Evolutionary conservation across 2,113 vertebrate species (phyloP).

Genomic region (Nannospalax galili): DNA sequence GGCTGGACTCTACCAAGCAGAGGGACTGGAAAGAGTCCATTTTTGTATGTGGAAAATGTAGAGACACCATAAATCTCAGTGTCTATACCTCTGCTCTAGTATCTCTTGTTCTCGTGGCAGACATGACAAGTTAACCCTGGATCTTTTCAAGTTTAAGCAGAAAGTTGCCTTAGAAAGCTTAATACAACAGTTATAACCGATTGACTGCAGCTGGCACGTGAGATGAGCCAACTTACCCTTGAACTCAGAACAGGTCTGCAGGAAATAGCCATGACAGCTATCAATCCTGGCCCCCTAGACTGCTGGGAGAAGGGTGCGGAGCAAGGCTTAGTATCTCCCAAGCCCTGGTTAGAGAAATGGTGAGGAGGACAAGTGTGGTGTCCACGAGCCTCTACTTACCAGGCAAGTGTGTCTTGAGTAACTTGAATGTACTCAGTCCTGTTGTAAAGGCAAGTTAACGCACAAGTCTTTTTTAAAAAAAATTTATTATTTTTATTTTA

Average conservation of each 20-base stretch:
- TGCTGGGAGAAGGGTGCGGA: neutral
- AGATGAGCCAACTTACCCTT: neutral
- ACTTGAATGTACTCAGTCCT: neutral
- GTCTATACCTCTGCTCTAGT: neutral
- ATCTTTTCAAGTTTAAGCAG: neutral
- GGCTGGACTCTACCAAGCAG: neutral
- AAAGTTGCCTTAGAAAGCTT: neutral
- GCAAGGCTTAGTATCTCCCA: neutral
- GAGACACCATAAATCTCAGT: neutral
- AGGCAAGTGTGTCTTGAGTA: neutral
- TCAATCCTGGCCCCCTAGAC: neutral
- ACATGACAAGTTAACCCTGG: neutral
- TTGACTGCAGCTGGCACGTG: neutral
- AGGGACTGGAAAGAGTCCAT: neutral
- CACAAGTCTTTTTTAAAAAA: no score
- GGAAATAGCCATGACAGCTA: neutral
- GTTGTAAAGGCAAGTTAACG: neutral
- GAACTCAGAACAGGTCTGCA: neutral
- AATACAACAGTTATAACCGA: neutral
- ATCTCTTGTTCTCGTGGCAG: neutral
- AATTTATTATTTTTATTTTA: no score
- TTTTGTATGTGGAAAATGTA: neutral
- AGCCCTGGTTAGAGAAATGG: neutral
- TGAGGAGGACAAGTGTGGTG: neutral
- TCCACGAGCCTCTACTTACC: neutral